Conservation (phyloP, 92 coral and sea anemone species). For the Siderastrea siderea region DNA sequence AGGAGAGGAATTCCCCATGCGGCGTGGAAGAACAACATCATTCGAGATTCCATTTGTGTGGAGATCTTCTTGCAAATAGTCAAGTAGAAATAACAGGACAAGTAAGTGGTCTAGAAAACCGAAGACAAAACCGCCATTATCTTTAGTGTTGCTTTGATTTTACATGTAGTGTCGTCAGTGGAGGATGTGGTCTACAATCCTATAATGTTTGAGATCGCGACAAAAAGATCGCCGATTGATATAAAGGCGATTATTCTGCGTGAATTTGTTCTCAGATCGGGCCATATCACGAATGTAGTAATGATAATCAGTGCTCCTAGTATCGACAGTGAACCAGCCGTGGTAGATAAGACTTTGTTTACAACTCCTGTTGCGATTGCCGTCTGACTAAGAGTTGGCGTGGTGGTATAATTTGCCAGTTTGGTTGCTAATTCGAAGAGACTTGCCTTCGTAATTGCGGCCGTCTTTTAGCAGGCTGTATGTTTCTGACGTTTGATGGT, state of each 20-base stretch:
- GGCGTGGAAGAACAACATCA: conserved; percentile 75
- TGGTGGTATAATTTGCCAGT: too few species aligned
- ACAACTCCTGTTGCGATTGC: conserved; percentile 5
- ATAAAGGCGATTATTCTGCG: conserved; percentile 73
- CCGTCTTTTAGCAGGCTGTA: too few species aligned
- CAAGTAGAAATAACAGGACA: conserved; percentile 77
- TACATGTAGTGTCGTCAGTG: conserved; percentile 14
- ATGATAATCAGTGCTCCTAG: conserved; percentile 67
- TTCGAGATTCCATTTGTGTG: conserved; percentile 49
- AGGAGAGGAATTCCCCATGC: conserved; percentile 86
- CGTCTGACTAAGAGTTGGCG: neutral
- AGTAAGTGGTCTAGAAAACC: conserved; percentile 91
- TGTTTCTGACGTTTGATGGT: too few species aligned
- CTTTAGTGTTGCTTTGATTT: conserved; percentile 69
- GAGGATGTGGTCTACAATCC: conserved; percentile 20
- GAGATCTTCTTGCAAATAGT: conserved; percentile 71
- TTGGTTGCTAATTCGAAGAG: too few species aligned
- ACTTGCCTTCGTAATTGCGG: too few species aligned
- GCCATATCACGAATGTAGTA: conserved; percentile 69
- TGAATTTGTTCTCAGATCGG: conserved; percentile 66
- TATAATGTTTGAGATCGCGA: conserved; percentile 32
- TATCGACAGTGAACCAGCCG: conserved; percentile 60
- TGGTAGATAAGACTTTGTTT: conserved; percentile 37
- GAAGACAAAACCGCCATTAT: conserved; percentile 87
- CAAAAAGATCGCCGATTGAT: conserved; percentile 74